Percentiles rank a stretch among this genome's conserved stretches.
Conservation (phyloP, 1,140 invertebrate genomes). For the Drosophila pseudoobscura region DNA sequence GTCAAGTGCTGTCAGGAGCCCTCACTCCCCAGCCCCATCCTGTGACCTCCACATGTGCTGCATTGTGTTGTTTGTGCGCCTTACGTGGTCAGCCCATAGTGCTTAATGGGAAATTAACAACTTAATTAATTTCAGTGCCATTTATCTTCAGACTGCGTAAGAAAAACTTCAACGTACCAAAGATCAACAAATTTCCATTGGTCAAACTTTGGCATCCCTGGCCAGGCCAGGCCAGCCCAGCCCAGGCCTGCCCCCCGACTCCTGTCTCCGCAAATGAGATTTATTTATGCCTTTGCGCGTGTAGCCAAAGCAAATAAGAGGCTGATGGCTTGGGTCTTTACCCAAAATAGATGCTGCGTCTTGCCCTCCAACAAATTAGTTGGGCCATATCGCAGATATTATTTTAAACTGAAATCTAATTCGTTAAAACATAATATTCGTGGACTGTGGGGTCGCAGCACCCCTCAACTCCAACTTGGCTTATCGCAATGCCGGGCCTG, state of each 20-base stretch:
- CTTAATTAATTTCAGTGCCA: slow-evolving; percentile 81
- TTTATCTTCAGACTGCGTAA: slow-evolving; percentile 66
- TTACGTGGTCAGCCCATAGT: slow-evolving; percentile 58
- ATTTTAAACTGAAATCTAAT: slow-evolving; percentile 7
- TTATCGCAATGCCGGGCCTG: slow-evolving; percentile 10
- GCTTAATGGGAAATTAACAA: slow-evolving; percentile 82
- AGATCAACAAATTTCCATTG: slow-evolving; percentile 77
- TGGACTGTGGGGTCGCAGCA: neutral
- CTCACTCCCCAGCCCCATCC: slow-evolving; percentile 11
- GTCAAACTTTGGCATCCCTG: slow-evolving; percentile 56
- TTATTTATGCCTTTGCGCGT: slow-evolving; percentile 67
- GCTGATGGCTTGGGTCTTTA: slow-evolving; percentile 5
- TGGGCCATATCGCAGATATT: no score
- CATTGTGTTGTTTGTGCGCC: slow-evolving; percentile 39
- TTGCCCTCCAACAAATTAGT: no score
- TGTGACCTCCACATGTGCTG: slow-evolving; percentile 8
- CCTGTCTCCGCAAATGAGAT: slow-evolving; percentile 54
- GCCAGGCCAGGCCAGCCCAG: no score
- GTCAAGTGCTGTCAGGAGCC: slow-evolving; percentile 72
- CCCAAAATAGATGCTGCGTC: neutral
- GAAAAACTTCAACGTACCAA: slow-evolving; percentile 51
- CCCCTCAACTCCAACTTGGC: neutral
- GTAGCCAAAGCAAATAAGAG: slow-evolving; percentile 60
- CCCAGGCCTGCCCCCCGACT: neutral
- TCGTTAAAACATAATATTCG: slow-evolving; percentile 6